Evolutionary conservation across 2,797 vertebrate genomes (phyloP).

Genomic region (Urosaurus nigricauda): DNA sequence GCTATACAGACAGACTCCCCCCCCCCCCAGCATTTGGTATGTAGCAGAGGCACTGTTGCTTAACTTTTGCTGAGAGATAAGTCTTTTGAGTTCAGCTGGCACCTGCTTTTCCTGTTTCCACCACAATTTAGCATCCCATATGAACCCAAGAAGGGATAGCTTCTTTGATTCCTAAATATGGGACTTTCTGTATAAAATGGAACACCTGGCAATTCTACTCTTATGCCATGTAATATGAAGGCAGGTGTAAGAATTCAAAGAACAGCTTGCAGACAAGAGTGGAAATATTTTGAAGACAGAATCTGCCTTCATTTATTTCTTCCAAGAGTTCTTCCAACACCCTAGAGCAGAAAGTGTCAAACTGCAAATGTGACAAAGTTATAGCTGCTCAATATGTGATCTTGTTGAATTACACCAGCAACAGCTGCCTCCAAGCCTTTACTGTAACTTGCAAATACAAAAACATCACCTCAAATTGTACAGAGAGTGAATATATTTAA

Average conservation of each 20-base stretch:
- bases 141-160: too few species aligned
- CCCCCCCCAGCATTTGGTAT: too few species aligned
- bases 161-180: too few species aligned
- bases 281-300: background rate
- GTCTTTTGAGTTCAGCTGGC: too few species aligned
- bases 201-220: background rate
- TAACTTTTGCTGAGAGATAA: too few species aligned
- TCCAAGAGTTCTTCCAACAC: background rate
- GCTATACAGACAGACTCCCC: too few species aligned
- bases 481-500: background rate
- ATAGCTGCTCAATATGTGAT: conserved; percentile 13
- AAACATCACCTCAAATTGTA: background rate
- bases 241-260: background rate
- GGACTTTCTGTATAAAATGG: too few species aligned
- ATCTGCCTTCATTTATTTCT: conserved; percentile 6
- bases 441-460: background rate
- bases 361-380: background rate
- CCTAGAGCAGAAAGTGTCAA: conserved; percentile 15
- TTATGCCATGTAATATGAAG: background rate
- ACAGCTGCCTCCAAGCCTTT: conserved; percentile 4
- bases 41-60: too few species aligned
- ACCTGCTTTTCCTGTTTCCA: too few species aligned
- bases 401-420: conserved; percentile 5
- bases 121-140: background rate
- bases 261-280: background rate